Base-by-base conservation (phyloP, 2,888 invertebrate genomes). In the Diogma glabrata region DNA sequence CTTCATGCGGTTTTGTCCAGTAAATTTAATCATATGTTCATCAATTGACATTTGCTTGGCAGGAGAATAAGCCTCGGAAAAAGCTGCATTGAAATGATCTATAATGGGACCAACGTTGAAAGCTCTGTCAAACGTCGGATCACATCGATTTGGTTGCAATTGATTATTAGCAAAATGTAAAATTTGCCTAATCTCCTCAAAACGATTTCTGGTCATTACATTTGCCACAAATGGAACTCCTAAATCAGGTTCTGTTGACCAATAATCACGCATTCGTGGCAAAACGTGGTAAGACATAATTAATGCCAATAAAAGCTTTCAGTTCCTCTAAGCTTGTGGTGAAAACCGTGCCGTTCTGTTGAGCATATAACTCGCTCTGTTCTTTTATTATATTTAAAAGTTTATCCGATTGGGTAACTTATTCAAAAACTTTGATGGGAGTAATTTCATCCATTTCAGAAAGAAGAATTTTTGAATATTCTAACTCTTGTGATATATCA, bases 21-120 rank as follows among this genome's bases (percentile, higher is more conserved):
- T 57, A 52, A 59, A 58, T 49, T 55, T 56, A 8, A 57, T 43
- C 8, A 59, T 58, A 20, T 54, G 49, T 52, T 59, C 56, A 51
- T 59, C 57, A 23, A 57, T 55, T 17, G 53, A 57, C 43, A 52
- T 54, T 28, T 43, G 36, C 20, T 14, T 23, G 16, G 55, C 16
- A 10, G 7, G n/a, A 16, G n/a, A 14, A n/a, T 14, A 14, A 5
- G 36, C 36, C 3, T 22, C 54, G 56, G 49, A 30, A 48, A 50
- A 52, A 36, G n/a, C n/a, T 36, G 16, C n/a, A 36, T 36, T 36
- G 36, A 8, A 36, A 36, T 36, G 36, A 7, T 36, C 12, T 4
- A 36, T 36, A 16, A 36, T 16, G n/a, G 36, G 8, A 14, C 2
- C 16, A 36, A 36, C 16, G n/a, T 4, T 36, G 36, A 14, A 36